Conservation (phyloP, 1,140 invertebrate species). For the Varroa destructor region DNA sequence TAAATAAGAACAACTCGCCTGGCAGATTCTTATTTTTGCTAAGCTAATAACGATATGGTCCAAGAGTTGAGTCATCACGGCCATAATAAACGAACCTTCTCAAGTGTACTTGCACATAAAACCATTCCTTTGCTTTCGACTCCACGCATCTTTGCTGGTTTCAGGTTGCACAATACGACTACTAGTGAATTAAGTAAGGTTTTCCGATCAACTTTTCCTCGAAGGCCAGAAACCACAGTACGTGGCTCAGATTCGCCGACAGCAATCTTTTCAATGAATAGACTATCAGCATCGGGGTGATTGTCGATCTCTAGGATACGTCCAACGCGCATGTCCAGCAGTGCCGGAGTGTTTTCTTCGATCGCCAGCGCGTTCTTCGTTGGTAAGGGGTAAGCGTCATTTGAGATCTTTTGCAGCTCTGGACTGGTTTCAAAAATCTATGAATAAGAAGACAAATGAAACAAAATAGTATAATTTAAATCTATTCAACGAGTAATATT, state of each 20-base stretch:
- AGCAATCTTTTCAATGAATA: constrained; percentile 88
- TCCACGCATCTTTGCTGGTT: constrained; percentile 81
- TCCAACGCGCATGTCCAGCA: constrained; percentile 81
- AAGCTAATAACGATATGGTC: too few species aligned
- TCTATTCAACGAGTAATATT: too few species aligned
- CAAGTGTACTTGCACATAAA: constrained; percentile 60
- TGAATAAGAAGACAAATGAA: background rate
- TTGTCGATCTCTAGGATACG: constrained; percentile 72
- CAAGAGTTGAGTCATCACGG: too few species aligned
- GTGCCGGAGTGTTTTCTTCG: constrained; percentile 34
- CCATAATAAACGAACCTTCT: background rate
- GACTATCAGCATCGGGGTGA: constrained; percentile 85
- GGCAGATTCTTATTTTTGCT: background rate
- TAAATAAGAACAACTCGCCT: too few species aligned
- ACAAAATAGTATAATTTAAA: too few species aligned
- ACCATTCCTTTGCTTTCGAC: constrained; percentile 64
- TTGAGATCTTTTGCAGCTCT: constrained; percentile 54
- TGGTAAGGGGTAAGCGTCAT: constrained; percentile 65
- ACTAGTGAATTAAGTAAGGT: constrained; percentile 72
- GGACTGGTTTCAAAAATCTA: constrained; percentile 54
- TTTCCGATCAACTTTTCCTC: constrained; percentile 71
- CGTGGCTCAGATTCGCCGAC: constrained; percentile 45
- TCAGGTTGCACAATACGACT: constrained; percentile 80
- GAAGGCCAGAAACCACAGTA: constrained; percentile 74
- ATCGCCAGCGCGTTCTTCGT: constrained; percentile 43